Conservation (phyloP, 2,113 vertebrate species). For the Nyctereutes procyonoides region DNA sequence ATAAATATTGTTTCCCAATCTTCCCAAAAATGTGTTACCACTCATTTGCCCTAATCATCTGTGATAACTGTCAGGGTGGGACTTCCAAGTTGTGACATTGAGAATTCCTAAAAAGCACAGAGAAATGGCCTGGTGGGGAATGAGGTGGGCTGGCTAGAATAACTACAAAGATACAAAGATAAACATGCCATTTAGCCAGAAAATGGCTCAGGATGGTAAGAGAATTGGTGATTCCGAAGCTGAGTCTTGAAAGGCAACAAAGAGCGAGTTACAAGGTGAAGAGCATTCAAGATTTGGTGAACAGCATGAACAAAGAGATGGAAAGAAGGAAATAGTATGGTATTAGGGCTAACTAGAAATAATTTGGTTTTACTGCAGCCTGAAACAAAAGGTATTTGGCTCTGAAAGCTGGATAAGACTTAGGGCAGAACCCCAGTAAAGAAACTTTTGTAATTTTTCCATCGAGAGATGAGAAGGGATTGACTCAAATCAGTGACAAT, state of each 20-base stretch:
- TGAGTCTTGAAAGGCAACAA: background rate
- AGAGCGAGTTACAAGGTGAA: background rate
- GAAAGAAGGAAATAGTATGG: background rate
- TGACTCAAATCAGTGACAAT: background rate
- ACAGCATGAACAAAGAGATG: background rate
- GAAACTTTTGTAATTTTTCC: background rate
- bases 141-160: background rate
- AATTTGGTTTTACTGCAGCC: background rate
- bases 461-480: background rate
- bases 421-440: background rate
- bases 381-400: background rate
- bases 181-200: background rate
- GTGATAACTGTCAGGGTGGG: background rate
- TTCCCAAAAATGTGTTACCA: background rate
- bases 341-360: background rate
- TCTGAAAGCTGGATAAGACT: background rate
- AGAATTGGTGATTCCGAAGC: background rate
- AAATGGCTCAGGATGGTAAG: background rate
- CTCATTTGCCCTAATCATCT: background rate
- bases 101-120: background rate
- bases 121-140: background rate
- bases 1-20: background rate
- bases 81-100: background rate
- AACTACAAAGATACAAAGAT: background rate
- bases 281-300: background rate